These are phyloP conservation scores for Pempheris klunzingeri DNA, from an alignment of 2,797 vertebrate genomes.

Conservation along the genomic window DNA sequence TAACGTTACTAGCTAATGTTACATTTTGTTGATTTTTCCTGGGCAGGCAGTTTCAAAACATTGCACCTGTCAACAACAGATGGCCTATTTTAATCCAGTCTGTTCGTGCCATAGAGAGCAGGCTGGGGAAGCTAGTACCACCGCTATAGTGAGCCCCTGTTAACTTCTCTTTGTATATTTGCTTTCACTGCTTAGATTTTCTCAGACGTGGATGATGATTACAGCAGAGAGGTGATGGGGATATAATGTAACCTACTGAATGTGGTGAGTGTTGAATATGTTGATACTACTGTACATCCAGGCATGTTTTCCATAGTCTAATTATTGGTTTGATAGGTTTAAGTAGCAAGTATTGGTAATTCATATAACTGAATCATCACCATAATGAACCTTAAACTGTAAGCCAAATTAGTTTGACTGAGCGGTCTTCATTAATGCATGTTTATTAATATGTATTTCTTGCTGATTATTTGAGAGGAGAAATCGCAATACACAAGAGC, in stretches of 20 bases:
- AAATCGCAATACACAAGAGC: neutral
- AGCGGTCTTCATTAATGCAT: neutral
- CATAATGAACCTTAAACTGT: neutral
- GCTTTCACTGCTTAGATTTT: neutral
- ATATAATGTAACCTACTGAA: conserved; percentile 5
- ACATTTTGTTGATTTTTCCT: neutral
- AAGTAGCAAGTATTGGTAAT: neutral
- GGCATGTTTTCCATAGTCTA: neutral
- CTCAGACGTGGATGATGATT: too few species aligned
- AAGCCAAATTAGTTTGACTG: neutral
- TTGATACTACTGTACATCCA: neutral
- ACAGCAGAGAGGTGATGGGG: neutral
- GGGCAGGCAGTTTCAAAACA: conserved; percentile 24
- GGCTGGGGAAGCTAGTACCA: neutral
- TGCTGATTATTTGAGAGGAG: neutral
- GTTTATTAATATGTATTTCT: neutral
- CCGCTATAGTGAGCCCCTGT: neutral
- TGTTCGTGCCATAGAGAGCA: conserved; percentile 24
- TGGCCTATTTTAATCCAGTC: conserved; percentile 58
- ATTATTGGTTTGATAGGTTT: neutral
- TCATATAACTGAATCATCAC: neutral
- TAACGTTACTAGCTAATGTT: neutral
- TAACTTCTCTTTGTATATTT: neutral
- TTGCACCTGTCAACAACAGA: conserved; percentile 64
- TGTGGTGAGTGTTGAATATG: conserved; percentile 43